These are phyloP conservation scores for Amblyteles armatorius DNA, from an alignment of 2,888 invertebrate species.

Conservation along the genomic window DNA sequence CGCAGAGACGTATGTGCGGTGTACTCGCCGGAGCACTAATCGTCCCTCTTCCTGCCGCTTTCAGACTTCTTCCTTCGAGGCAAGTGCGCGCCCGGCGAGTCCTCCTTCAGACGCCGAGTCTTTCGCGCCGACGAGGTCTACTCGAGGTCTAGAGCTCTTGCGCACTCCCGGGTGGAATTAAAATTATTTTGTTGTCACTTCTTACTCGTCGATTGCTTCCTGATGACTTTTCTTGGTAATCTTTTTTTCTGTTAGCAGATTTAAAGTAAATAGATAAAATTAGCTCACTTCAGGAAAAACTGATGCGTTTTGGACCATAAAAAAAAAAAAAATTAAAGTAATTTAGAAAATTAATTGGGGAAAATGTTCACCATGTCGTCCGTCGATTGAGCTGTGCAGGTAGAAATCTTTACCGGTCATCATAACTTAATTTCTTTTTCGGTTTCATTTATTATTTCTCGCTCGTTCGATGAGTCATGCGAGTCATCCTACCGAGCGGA, in stretches of 20 bases:
- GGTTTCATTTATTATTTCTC: not conserved
- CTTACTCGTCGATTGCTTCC: too few relatives aligned
- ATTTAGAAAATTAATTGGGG: not conserved
- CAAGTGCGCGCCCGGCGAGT: conserved; percentile 12
- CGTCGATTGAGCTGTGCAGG: not conserved
- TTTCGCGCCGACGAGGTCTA: not conserved
- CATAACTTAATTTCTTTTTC: not conserved
- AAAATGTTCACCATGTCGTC: not conserved
- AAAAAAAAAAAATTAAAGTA: not conserved
- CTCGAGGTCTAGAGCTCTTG: conserved; percentile 19
- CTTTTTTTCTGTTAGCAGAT: too few relatives aligned
- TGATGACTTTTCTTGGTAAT: too few relatives aligned
- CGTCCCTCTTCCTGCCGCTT: conserved; percentile 50
- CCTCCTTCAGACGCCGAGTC: conserved; percentile 10
- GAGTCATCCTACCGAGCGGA: not conserved
- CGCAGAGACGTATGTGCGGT: conserved; percentile 8
- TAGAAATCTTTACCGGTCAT: not conserved
- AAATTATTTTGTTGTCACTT: too few relatives aligned
- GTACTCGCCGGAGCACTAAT: conserved; percentile 31
- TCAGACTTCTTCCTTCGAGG: conserved; percentile 70
- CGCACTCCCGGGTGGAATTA: not conserved
- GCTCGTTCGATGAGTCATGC: conserved; percentile 35
- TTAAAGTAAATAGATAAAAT: too few relatives aligned
- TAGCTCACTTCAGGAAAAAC: too few relatives aligned
- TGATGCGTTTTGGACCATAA: not conserved